Conservation (phyloP, 2,888 invertebrate genomes). For the Axea sp. region DNA sequence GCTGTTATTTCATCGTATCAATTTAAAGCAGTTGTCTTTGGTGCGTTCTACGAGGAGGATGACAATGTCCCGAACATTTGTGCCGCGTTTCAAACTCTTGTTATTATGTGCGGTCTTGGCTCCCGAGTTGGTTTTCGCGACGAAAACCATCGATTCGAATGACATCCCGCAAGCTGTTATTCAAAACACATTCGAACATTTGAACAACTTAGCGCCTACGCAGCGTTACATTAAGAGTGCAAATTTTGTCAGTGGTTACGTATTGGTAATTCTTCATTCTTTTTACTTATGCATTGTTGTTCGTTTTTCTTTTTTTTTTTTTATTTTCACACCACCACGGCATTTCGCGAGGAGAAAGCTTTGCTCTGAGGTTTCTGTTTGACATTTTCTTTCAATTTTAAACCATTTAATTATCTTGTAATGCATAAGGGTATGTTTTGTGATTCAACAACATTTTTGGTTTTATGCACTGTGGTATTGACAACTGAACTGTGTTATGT, state of each 20-base stretch:
- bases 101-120: constrained; percentile 17
- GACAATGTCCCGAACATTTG: constrained; percentile 35
- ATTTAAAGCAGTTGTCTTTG: constrained; percentile 40
- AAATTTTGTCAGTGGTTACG: constrained; percentile 23
- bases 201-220: constrained; percentile 29
- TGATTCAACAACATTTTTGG: no score
- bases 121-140: constrained; percentile 9
- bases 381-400: no score
- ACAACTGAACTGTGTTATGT: no score
- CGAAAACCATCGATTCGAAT: constrained; percentile 8
- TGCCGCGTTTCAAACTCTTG: constrained; percentile 21
- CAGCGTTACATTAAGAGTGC: constrained; percentile 28
- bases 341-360: no score
- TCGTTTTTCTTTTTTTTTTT: no score
- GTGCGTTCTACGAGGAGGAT: constrained; percentile 28
- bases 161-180: constrained; percentile 16
- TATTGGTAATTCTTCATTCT: constrained; percentile 36
- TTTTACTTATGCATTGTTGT: no score
- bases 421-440: no score
- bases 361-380: no score
- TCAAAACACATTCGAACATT: constrained; percentile 17
- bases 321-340: no score
- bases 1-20: constrained; percentile 44
- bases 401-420: no score
- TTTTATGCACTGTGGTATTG: no score